Evolutionary conservation across 2,797 vertebrate species (phyloP), one percentile per base, ranked within the genome.

Genomic region (Arvicola amphibius): DNA sequence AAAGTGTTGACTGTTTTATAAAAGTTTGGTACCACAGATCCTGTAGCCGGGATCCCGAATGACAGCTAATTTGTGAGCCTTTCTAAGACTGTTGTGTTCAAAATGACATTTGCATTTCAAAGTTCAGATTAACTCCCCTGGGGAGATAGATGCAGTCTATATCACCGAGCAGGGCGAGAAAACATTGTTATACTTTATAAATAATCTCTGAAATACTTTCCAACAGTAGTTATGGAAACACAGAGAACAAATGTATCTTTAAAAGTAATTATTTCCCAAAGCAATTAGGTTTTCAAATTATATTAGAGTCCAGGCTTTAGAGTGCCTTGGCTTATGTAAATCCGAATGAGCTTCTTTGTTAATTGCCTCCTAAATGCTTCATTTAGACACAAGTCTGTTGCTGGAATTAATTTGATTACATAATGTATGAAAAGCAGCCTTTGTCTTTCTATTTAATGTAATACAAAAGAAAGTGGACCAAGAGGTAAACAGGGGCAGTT

Each of bases 331-430:
- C 88, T 90, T 94, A 90, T 87, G 43, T 87, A 94, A 96, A 95
- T 86, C 51, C 40, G 71, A 90, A 73, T 78, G n/a, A 96, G 56
- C 43, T 73, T 90, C 88, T 92, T 86, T 84, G 37, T 51, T 93
- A 97, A 96, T 83, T 94, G 46, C 40, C 73, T 96, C 13, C 1
- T 93, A 92, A 96, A 74, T 73, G 67, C 85, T 96, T 91, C 74
- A 83, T 91, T 94, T 96, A 86, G 78, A 88, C 40, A 56, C 84
- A 85, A 91, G 77, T 94, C 88, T 88, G 0, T 88, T 85, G 81
- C 74, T 94, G 48, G 51, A 94, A 88, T 97, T 96, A 96, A 92
- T 94, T 92, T 96, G 94, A 96, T 96, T 96, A 95, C 2, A 69
- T 94, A 96, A 95, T 88, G 0, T 78, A 37, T 71, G 51, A 83